Evolutionary conservation across 2,113 vertebrate genomes (phyloP), one percentile per base, ranked within the genome.

Genomic region (Emydura subglobosa): DNA sequence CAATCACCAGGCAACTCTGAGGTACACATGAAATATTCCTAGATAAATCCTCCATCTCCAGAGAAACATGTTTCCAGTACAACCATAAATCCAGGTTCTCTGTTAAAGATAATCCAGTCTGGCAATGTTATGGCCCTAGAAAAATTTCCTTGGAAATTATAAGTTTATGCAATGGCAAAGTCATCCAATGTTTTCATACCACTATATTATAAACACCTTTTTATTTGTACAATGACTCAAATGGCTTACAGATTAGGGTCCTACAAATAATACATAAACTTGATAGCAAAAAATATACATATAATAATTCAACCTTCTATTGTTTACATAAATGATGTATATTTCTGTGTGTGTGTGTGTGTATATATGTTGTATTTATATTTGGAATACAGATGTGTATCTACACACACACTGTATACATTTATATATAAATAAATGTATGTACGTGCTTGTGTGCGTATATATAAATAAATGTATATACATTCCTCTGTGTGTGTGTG

Each of bases 261-360:
- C 97, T 97, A 97, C 96, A 98, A 98, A 98, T 89, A 97, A 98
- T 98, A 98, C 97, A 98, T 98, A 97, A 98, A 98, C 89, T 98
- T 97, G 96, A 98, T 98, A 98, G 98, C 98, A 98, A 98, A 98
- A 98, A 98, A 98, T 98, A 98, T 98, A 98, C 98, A 99, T 98
- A 98, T 98, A 98, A 97, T 97, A 97, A 98, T 97, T 98, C 92
- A 94, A 95, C 97, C 97, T 97, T 98, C 97, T 98, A 94, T 98
- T 93, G 90, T 95, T 97, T 96, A 98, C 98, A 98, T 97, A 98
- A 98, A 98, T 92, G 95, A 97, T 96, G 98, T 95, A 96, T 97
- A 95, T 92, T 96, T 95, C 65, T 31, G 39, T 93, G 85, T 96
- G 93, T 86, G 94, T 87, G 92, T 89, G 86, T 97, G 93, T 86